phyloP scores from a whole-genome alignment of 2,888 invertebrate genomes.

The Myathropa florea region DNA sequence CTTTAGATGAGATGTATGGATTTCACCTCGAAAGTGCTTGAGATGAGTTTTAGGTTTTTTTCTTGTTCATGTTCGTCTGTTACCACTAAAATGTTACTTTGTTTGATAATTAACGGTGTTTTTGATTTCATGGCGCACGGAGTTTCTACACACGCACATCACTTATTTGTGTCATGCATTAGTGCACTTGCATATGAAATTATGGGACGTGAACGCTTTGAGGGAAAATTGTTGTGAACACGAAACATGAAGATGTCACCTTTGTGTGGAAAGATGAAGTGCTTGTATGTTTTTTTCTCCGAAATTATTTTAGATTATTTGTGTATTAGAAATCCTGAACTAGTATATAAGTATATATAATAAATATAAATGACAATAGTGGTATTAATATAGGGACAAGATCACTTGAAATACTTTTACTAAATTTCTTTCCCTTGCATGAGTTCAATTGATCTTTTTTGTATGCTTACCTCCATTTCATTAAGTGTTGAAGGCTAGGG shows the following conservation, averaged over 20 bases:
- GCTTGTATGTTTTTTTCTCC: neutral
- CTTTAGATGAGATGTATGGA: conserved; percentile 23
- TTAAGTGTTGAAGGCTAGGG: too few species aligned
- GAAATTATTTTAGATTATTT: too few species aligned
- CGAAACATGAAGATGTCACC: neutral
- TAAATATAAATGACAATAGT: too few species aligned
- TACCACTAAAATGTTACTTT: conserved; percentile 16
- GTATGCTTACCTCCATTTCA: too few species aligned
- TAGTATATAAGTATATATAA: too few species aligned
- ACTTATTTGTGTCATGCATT: conserved; percentile 30
- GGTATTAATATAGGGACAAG: too few species aligned
- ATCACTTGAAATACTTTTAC: too few species aligned
- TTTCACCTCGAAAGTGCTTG: conserved; percentile 34
- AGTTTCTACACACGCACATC: conserved; percentile 20
- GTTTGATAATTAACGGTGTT: conserved; percentile 29
- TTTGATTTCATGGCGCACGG: neutral
- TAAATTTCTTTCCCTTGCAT: too few species aligned
- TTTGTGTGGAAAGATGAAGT: neutral
- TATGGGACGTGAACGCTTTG: neutral
- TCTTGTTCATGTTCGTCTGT: neutral
- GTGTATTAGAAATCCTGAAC: too few species aligned
- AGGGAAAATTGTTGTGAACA: neutral
- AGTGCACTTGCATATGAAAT: conserved; percentile 28
- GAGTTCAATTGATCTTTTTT: too few species aligned
- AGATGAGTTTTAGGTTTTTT: neutral